A percentile compares a stretch with the other conserved stretches of the same genome.
These are phyloP conservation scores for Onychostruthus taczanowskii DNA, from an alignment of 2,113 vertebrate species.

Conservation along the genomic window DNA sequence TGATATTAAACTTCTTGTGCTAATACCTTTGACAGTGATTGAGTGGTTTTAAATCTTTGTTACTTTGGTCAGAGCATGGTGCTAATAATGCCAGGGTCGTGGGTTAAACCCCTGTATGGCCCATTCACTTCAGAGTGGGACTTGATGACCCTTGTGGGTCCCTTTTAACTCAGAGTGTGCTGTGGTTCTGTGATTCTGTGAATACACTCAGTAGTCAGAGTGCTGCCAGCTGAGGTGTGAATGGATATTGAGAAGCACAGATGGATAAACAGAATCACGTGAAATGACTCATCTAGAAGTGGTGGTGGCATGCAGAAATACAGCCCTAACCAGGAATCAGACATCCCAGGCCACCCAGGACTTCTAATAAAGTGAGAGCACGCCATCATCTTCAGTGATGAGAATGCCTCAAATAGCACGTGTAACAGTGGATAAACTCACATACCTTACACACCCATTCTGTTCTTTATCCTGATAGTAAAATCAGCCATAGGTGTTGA, in stretches of 20 bases:
- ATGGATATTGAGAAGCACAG: background rate
- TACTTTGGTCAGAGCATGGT: background rate
- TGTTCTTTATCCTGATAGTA: background rate
- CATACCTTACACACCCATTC: background rate
- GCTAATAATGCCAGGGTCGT: accelerated
- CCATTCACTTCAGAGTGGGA: background rate
- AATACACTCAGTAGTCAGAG: background rate
- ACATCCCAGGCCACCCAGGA: background rate
- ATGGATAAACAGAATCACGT: background rate
- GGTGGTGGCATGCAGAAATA: background rate
- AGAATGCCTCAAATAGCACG: background rate
- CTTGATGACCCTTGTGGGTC: background rate
- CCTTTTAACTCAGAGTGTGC: background rate
- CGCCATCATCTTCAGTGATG: background rate
- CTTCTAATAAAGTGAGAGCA: background rate
- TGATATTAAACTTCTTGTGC: background rate
- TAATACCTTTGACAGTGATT: background rate
- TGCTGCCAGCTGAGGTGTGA: background rate
- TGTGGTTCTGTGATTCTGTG: background rate
- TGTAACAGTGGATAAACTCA: background rate
- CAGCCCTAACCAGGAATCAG: background rate
- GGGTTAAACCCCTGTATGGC: background rate
- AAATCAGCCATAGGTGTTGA: slow-evolving; percentile 14
- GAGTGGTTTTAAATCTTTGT: background rate
- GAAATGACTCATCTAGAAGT: background rate